These are phyloP conservation scores for Drosophila subpulchrella DNA, from an alignment of 1,140 invertebrate genomes.

Conservation along the genomic window DNA sequence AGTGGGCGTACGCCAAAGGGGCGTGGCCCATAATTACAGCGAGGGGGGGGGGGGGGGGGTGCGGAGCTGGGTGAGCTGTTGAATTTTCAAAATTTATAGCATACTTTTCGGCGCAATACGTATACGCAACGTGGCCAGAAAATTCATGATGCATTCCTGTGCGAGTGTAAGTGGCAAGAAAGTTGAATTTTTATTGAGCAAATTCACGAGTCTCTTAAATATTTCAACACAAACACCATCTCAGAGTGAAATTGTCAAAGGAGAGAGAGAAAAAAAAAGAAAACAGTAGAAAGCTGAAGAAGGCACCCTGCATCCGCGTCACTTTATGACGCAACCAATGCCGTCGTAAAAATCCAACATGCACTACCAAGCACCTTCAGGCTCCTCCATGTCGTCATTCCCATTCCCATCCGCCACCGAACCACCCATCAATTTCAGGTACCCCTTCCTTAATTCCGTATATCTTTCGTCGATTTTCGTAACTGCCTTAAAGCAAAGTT, in stretches of 20 bases:
- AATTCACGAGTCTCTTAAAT: slow-evolving; percentile 62
- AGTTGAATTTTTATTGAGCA: slow-evolving; percentile 55
- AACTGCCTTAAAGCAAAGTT: slow-evolving; percentile 47
- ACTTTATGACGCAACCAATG: slow-evolving; percentile 31
- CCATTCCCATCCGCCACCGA: not conserved
- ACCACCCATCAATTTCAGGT: not conserved
- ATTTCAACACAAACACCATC: slow-evolving; percentile 41
- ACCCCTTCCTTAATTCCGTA: slow-evolving; percentile 1
- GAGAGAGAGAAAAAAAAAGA: not conserved
- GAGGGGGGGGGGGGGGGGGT: not conserved
- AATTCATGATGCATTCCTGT: slow-evolving; percentile 2
- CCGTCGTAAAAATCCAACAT: slow-evolving; percentile 41
- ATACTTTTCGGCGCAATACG: slow-evolving; percentile 60
- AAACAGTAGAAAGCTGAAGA: too few relatives aligned
- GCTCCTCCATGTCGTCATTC: not conserved
- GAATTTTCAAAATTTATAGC: slow-evolving; percentile 58
- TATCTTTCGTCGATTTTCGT: slow-evolving; percentile 53
- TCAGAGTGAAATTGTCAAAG: slow-evolving; percentile 28
- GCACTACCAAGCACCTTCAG: slow-evolving; percentile 16
- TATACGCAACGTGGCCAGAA: slow-evolving; percentile 30
- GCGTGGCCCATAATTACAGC: slow-evolving; percentile 35
- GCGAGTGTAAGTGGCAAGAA: slow-evolving; percentile 29
- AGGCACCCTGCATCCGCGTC: slow-evolving; percentile 8
- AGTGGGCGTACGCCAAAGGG: slow-evolving; percentile 5
- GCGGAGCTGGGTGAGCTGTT: not conserved